Base-by-base conservation (phyloP, 2,888 invertebrate genomes). In the Teleogryllus oceanicus region DNA sequence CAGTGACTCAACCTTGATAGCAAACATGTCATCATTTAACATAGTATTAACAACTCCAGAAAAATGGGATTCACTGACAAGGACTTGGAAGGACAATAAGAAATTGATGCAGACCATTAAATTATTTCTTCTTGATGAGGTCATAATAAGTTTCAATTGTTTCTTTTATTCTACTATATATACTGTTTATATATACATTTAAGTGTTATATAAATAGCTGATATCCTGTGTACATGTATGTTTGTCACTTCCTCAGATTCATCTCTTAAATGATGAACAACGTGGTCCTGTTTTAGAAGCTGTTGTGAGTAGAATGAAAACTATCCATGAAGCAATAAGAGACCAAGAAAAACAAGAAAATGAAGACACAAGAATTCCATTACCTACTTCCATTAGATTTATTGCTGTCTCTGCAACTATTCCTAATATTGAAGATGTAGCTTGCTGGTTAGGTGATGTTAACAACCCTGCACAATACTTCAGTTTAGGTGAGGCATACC, bases 61-160 rank as follows among this genome's bases (percentile, higher is more conserved):
- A 86, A 95, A 95, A 87, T 95, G 94, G 94, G 95, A 95, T 86
- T 92, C 93, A 83, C 85, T 95, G 83, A 94, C 94, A 0, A 89
- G 95, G 80, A 89, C 91, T 82, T 94, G 93, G 93, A 90, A 89
- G 82, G 93, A 94, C 84, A 90, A 93, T 84, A 88, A 89, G 80
- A 87, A 89, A 12, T 85, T 94, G 18, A 90, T 94, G 21, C 89
- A 90, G 82, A 85, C 89, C 12, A 89, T 94, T 16, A 91, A 91
- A 84, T 85, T 94, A 77, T 92, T 94, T 85, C 88, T 94, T 77
- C 92, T 94, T 78, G 95, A 95, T 85, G 95, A 95, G 87, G 93
- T 90, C 83, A 83, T 80, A 51, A 74, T 21, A 18, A 74, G 20
- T 75, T 80, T 76, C 2, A 24, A 76, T 24, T 12, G 74, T 49